phyloP scores from a whole-genome alignment of 2,888 invertebrate genomes.

The Ormyrus rosae region DNA sequence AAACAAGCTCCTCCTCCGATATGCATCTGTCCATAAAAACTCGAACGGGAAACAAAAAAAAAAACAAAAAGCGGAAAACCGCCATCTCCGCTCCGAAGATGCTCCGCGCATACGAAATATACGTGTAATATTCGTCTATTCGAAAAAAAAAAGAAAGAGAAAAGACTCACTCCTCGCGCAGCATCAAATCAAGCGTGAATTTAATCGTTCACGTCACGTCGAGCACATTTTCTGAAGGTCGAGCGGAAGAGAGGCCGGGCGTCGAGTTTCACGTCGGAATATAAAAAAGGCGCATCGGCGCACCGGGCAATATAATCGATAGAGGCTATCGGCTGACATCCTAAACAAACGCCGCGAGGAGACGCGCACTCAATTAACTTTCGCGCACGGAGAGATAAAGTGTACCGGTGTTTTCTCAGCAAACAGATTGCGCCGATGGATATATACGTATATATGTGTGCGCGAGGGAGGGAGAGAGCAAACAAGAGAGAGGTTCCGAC shows the following conservation, averaged over 20 bases:
- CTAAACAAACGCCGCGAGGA: conserved; percentile 25
- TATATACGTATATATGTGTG: no score
- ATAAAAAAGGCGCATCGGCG: background rate
- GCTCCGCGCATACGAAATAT: background rate
- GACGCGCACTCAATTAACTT: conserved; percentile 16
- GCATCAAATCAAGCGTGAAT: background rate
- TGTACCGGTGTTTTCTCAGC: conserved; percentile 19
- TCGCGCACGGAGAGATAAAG: background rate
- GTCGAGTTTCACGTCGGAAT: no score
- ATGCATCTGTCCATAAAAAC: no score
- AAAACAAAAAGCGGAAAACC: background rate
- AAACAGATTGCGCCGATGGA: conserved; percentile 11
- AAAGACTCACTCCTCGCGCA: background rate
- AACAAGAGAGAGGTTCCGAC: no score
- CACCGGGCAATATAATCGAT: conserved; percentile 22
- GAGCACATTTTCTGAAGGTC: conserved; percentile 7
- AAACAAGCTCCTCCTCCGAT: no score
- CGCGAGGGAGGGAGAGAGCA: no score
- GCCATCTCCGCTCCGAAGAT: background rate
- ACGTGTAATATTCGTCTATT: background rate
- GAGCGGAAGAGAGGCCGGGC: background rate
- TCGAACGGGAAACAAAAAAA: no score
- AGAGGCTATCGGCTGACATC: conserved; percentile 19
- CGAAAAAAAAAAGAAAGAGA: background rate
- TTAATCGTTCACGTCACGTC: conserved; percentile 18